These are phyloP conservation scores for Diogma glabrata DNA, from an alignment of 2,888 invertebrate species.

Conservation along the genomic window DNA sequence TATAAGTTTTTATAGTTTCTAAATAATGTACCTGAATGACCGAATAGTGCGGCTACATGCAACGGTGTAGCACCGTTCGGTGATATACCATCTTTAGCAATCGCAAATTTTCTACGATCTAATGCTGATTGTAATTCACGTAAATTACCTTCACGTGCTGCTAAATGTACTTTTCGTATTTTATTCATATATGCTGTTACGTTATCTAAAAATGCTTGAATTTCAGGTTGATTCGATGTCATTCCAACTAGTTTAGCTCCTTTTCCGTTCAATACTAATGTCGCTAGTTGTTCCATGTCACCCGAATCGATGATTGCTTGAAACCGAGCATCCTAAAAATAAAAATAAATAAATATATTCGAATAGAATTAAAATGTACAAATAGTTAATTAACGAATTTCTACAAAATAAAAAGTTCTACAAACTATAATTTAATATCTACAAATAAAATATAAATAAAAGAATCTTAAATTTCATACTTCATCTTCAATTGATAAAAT, in stretches of 20 bases:
- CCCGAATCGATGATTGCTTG: conserved; percentile 55
- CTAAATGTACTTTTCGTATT: conserved; percentile 78
- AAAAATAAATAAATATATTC: conserved; percentile 5
- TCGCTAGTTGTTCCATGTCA: conserved; percentile 83
- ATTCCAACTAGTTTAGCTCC: conserved; percentile 64
- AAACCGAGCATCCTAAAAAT: conserved; percentile 48
- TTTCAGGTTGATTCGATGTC: conserved; percentile 59
- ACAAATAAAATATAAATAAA: too few relatives aligned
- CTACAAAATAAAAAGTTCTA: too few relatives aligned
- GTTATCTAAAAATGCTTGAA: conserved; percentile 78
- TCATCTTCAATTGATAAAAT: conserved; percentile 27
- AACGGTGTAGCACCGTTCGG: conserved; percentile 74
- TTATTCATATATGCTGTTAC: conserved; percentile 82
- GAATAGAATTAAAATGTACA: too few relatives aligned
- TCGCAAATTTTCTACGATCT: conserved; percentile 81
- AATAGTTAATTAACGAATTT: too few relatives aligned
- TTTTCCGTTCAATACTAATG: conserved; percentile 78
- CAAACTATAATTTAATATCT: too few relatives aligned
- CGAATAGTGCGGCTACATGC: conserved; percentile 76
- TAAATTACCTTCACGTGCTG: conserved; percentile 73
- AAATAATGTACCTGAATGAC: conserved; percentile 52
- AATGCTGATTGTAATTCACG: conserved; percentile 73
- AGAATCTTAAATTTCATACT: conserved; percentile 22
- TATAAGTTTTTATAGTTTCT: too few relatives aligned
- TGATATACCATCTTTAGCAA: conserved; percentile 74